Conservation (phyloP, 1,140 invertebrate species). For the Aphis craccivora region DNA sequence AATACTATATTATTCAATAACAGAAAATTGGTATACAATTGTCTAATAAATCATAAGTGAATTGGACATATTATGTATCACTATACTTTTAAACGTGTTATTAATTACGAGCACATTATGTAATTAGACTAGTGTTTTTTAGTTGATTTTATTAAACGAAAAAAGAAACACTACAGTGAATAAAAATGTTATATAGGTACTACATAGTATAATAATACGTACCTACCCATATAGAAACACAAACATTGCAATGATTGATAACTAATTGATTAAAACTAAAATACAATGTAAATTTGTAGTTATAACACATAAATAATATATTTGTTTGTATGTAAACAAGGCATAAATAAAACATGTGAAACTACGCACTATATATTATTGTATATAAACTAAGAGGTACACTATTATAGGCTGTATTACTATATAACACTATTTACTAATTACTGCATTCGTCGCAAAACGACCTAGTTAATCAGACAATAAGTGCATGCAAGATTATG, state of each 20-base stretch:
- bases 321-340: neutral
- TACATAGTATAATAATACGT: neutral
- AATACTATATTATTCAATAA: neutral
- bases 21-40: neutral
- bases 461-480: neutral
- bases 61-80: neutral
- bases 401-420: neutral
- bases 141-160: neutral
- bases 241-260: constrained; percentile 17
- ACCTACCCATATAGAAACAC: constrained; percentile 3
- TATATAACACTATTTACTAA: constrained; percentile 1
- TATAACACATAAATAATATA: neutral
- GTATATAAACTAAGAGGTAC: neutral
- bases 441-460: constrained; percentile 10
- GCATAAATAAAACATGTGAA: neutral
- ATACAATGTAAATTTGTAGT: neutral
- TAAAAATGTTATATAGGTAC: neutral
- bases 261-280: constrained; percentile 19
- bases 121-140: neutral
- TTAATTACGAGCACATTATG: neutral
- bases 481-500: neutral
- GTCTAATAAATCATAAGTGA: neutral
- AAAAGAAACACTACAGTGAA: neutral
- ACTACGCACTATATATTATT: neutral
- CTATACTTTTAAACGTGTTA: neutral